Evolutionary conservation across 2,888 invertebrate species (phyloP).

Genomic region (Nowickia ferox): DNA sequence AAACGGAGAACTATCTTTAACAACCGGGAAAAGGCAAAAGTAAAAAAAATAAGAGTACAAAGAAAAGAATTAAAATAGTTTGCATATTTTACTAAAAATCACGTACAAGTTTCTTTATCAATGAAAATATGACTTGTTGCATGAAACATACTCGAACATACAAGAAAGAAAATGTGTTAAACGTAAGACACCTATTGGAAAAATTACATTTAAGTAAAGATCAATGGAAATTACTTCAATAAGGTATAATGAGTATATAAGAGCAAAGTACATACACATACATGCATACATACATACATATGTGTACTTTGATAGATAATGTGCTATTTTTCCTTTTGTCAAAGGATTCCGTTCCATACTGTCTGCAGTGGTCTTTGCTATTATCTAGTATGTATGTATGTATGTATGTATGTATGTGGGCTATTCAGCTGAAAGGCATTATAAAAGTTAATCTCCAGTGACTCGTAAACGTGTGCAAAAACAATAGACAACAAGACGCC

Average conservation of each 20-base stretch:
- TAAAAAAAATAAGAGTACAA: conserved; percentile 16
- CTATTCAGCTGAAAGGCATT: conserved; percentile 19
- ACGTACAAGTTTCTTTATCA: conserved; percentile 79
- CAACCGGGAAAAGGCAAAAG: conserved; percentile 5
- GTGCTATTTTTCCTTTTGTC: conserved; percentile 11
- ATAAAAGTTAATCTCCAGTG: conserved; percentile 78
- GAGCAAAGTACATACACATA: neutral
- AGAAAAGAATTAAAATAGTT: conserved; percentile 67
- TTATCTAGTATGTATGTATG: conserved; percentile 15
- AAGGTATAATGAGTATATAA: conserved; percentile 3
- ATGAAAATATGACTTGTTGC: conserved; percentile 73
- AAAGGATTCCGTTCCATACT: conserved; percentile 9
- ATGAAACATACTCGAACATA: conserved; percentile 48
- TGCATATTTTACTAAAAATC: conserved; percentile 79
- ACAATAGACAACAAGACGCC: conserved; percentile 74
- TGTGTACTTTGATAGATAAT: conserved; percentile 2
- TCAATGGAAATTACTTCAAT: conserved; percentile 24
- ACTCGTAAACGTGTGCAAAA: conserved; percentile 74
- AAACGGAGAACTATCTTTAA: conserved; percentile 3
- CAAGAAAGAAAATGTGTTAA: conserved; percentile 4
- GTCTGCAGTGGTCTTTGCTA: conserved; percentile 1
- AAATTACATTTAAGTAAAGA: neutral
- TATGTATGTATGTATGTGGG: neutral
- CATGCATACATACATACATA: neutral
- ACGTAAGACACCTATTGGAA: conserved; percentile 43